Percentiles rank a stretch among this genome's conserved stretches.
Evolutionary conservation across 2,888 invertebrate genomes (phyloP).

Genomic region (Auanema freiburgensis): DNA sequence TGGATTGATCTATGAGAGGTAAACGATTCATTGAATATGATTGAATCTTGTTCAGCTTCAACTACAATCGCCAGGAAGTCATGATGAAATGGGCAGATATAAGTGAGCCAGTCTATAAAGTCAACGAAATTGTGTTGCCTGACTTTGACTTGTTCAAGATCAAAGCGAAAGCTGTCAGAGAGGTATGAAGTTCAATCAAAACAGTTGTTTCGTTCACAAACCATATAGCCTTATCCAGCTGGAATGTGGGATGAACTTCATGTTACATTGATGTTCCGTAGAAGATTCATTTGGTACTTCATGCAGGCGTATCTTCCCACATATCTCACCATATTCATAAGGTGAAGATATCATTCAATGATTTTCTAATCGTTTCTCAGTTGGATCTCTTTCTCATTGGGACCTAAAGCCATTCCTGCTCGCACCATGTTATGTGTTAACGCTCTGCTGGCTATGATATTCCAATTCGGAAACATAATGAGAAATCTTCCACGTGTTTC

Average conservation of each 20-base stretch:
- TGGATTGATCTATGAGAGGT: slow-evolving; percentile 50
- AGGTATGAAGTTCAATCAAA: slow-evolving; percentile 15
- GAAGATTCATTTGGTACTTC: slow-evolving; percentile 56
- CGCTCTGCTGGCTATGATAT: slow-evolving; percentile 54
- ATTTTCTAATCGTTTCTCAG: slow-evolving; percentile 24
- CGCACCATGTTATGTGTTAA: slow-evolving; percentile 56
- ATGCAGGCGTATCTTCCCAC: slow-evolving; percentile 59
- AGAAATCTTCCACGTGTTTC: slow-evolving; percentile 52
- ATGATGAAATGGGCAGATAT: slow-evolving; percentile 49
- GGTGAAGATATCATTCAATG: slow-evolving; percentile 17
- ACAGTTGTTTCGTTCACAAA: background rate
- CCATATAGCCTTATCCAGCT: slow-evolving; percentile 48
- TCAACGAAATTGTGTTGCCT: slow-evolving; percentile 44
- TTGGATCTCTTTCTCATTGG: slow-evolving; percentile 52
- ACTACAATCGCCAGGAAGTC: slow-evolving; percentile 51
- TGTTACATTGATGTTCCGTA: slow-evolving; percentile 44
- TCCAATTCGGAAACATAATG: slow-evolving; percentile 62
- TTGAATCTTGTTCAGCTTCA: slow-evolving; percentile 32
- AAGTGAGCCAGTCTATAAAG: slow-evolving; percentile 30
- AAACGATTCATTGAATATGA: background rate
- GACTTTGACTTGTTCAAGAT: slow-evolving; percentile 48
- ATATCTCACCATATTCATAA: slow-evolving; percentile 56
- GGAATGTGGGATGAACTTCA: slow-evolving; percentile 57
- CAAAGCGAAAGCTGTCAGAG: slow-evolving; percentile 29
- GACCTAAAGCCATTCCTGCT: slow-evolving; percentile 48